Base-by-base conservation (phyloP, 2,113 vertebrate species). In the Edolisoma coerulescens region DNA sequence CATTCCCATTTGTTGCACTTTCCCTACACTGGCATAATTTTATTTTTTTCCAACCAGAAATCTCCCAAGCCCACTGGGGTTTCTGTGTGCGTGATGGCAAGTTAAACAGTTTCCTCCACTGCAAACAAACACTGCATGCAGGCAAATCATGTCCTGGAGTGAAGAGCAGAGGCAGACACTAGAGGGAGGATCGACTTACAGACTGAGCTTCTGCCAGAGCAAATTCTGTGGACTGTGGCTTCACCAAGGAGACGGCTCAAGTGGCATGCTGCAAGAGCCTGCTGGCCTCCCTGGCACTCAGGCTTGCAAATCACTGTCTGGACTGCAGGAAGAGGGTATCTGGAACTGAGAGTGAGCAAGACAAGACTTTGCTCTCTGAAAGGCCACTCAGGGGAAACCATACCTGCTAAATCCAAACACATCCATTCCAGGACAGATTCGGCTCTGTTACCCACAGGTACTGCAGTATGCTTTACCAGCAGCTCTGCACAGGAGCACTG, bases 151-250 rank as follows among this genome's bases (percentile, higher is more conserved):
- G 74, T 67, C 90, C 49, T n/a, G 21, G 47, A 67, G 81, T 73
- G 82, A 95, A 94, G 71, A 42, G 56, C 50, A 67, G 89, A 80
- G 69, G 81, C 95, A 96, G 68, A 84, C 81, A 71, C 85, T 91
- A 93, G 84, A 92, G 85, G 75, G 45, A 96, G 90, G 87, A 78
- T 76, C 19, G 8, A 45, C 60, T 84, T 87, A 35, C 78, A 87
- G 74, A 68, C 65, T 14, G 70, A 96, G 74, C 63, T 65, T 68
- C 70, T 57, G 74, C 87, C 63, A 91, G 60, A 60, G 44, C 50
- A 69, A 77, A 92, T 45, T 90, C 82, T 71, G 77, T 37, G 15
- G 67, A 80, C 71, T 37, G 49, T 73, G 84, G 88, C 56, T 93
- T 88, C 61, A 84, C 83, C 52, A 78, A 64, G 75, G 92, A 94